Base-by-base conservation (phyloP, 1,140 invertebrate species). In the Anastrepha ludens region DNA sequence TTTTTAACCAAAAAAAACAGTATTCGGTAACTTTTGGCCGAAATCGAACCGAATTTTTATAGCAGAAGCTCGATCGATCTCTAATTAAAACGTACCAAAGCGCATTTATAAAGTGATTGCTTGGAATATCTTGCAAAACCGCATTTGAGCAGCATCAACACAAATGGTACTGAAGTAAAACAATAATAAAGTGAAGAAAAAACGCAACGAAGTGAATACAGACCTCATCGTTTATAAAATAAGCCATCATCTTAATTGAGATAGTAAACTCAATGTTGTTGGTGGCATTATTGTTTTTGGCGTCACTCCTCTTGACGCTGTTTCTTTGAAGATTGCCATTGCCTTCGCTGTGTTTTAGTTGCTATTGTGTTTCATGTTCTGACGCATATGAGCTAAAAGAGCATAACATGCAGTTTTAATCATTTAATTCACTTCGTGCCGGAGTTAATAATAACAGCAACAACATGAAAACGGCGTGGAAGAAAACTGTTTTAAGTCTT, bases 241-340 rank as follows among this genome's bases (percentile, higher is more conserved):
- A 85, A 85, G 81, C 58, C 81, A 85, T 85, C 81, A 85, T 85
- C 81, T 85, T 85, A 85, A 85, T 85, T 85, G 50, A 85, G 81
- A 59, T 50, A 85, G 59, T 58, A 85, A 85, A 85, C 78, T 50
- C 44, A 44, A 20, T 85, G 20, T 62, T 74, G 67, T 74, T 74
- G 41, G n/a, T 74, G 67, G 67, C 41, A 74, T 74, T 74, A 44
- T 74, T 74, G 67, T 47, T 74, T 74, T 74, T 74, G 41, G 15
- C 67, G 15, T 74, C 67, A 41, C 39, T 74, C 17, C 44, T 15
- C 13, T 74, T 74, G 20, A 74, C 41, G 67, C 67, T 74, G 41
- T 44, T 74, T 13, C 39, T 44, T 74, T 41, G 20, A 8, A 11
- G 11, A 67, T 2, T 39, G 65, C 65, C 29, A 67, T 39, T 64